These are phyloP conservation scores for human DNA, from an alignment of 2,113 vertebrate genomes.

Conservation along the genomic window GRCh38 chr1:84367501-84368000, in stretches of 20 bases:
- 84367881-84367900: neutral
- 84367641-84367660: slow-evolving; percentile 95
- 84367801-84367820: neutral
- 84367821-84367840: neutral
- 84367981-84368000: neutral
- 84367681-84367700: slow-evolving; percentile 93
- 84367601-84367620: neutral
- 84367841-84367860: neutral
- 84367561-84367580: neutral
- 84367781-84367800: neutral
- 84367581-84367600: neutral
- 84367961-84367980: neutral
- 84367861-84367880: neutral
- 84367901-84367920: neutral
- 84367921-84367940: neutral
- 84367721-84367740: slow-evolving; percentile 93
- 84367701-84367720: slow-evolving; percentile 95
- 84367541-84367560: slow-evolving; percentile 25
- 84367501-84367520: neutral
- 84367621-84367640: neutral
- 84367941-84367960: neutral
- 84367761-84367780: neutral
- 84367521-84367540: slow-evolving; percentile 45
- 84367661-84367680: slow-evolving; percentile 93
- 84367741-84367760: slow-evolving; percentile 82